phyloP scores from a whole-genome alignment of 2,113 vertebrate genomes.

The Taxidea taxus region DNA sequence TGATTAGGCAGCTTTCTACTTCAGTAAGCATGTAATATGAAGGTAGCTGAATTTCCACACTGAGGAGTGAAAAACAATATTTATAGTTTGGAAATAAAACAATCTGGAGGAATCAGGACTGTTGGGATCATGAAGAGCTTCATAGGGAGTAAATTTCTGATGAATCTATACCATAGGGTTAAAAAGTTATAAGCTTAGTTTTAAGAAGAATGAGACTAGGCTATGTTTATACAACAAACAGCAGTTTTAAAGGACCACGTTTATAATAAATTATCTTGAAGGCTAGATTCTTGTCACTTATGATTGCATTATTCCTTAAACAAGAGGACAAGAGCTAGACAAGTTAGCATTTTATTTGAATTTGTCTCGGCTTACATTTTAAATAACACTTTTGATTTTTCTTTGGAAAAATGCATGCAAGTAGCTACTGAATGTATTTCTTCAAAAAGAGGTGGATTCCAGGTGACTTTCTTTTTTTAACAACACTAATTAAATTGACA shows the following conservation, averaged over 20 bases:
- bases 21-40: conserved; percentile 85
- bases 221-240: conserved; percentile 81
- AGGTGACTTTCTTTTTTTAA: background rate
- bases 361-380: conserved; percentile 67
- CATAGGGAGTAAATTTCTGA: conserved; percentile 78
- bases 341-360: conserved; percentile 43
- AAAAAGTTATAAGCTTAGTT: conserved; percentile 67
- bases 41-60: conserved; percentile 84
- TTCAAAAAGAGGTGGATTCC: background rate
- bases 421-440: background rate
- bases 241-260: conserved; percentile 53
- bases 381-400: conserved; percentile 7
- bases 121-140: conserved; percentile 82
- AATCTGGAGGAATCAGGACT: conserved; percentile 77
- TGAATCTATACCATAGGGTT: conserved; percentile 65
- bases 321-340: conserved; percentile 54
- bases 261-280: conserved; percentile 79
- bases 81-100: conserved; percentile 88
- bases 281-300: conserved; percentile 64
- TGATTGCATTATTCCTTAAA: conserved; percentile 48
- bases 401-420: conserved; percentile 18
- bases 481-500: background rate
- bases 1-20: conserved; percentile 89
- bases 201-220: conserved; percentile 66
- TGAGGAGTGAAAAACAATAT: conserved; percentile 85